Percentiles rank a stretch among this genome's conserved stretches.
These are phyloP conservation scores for Orestias chungarensis DNA, from an alignment of 2,797 vertebrate species.

Conservation along the genomic window DNA sequence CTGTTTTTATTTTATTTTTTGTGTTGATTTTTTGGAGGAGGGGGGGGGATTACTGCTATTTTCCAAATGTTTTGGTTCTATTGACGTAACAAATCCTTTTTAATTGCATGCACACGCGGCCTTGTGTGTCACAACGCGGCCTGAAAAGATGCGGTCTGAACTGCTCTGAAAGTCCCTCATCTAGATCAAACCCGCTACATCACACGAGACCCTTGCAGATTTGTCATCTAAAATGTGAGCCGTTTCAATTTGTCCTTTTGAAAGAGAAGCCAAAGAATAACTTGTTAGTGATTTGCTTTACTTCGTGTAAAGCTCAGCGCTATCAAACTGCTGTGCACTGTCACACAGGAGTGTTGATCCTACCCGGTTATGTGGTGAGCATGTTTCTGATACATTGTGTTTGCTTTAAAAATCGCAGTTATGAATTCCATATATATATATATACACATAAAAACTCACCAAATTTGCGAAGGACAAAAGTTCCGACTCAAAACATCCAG, in stretches of 20 bases:
- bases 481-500: constrained; percentile 70
- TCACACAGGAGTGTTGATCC: too few species aligned
- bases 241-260: background rate
- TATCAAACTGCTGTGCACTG: background rate
- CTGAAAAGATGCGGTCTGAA: background rate
- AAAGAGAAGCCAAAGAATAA: background rate
- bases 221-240: background rate
- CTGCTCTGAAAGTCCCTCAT: background rate
- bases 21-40: background rate
- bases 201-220: background rate
- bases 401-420: background rate
- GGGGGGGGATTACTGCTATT: background rate
- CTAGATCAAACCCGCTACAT: background rate
- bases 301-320: background rate
- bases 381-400: background rate
- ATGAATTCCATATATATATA: background rate
- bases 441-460: background rate
- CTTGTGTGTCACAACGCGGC: background rate
- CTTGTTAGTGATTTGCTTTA: background rate
- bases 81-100: background rate
- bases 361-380: background rate
- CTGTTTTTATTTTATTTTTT: background rate
- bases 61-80: background rate
- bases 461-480: constrained; percentile 51
- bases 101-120: background rate